A percentile compares a stretch with the other conserved stretches of the same genome.
Evolutionary conservation across 1,140 invertebrate genomes (phyloP).

Genomic region (Stegodyphus dumicola): DNA sequence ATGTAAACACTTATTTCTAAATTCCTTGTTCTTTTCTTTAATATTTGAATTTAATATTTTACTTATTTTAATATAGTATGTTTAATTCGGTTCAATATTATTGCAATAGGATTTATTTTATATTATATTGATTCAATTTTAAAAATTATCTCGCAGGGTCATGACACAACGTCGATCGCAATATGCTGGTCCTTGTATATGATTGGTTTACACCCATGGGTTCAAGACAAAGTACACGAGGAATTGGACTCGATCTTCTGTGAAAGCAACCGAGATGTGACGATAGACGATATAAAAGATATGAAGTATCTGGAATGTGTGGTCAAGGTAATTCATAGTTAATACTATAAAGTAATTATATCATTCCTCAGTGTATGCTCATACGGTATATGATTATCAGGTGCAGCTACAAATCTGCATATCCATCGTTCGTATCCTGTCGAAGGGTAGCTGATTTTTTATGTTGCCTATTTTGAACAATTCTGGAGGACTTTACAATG

Average conservation of each 20-base stretch:
- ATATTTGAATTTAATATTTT: not conserved
- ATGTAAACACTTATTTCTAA: too few species aligned
- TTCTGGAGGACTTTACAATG: too few species aligned
- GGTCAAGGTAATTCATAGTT: constrained; percentile 71
- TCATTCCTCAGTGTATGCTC: too few species aligned
- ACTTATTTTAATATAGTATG: not conserved
- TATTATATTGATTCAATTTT: not conserved
- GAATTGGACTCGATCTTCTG: constrained; percentile 84
- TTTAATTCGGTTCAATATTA: not conserved
- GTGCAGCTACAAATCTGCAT: too few species aligned
- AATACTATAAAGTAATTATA: too few species aligned
- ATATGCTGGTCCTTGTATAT: constrained; percentile 76
- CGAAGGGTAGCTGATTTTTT: too few species aligned
- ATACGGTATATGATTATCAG: too few species aligned
- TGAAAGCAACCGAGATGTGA: constrained; percentile 69
- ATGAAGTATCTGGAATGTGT: constrained; percentile 79
- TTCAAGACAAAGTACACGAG: constrained; percentile 81
- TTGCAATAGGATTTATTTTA: not conserved
- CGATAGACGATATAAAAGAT: constrained; percentile 74
- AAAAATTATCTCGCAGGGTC: constrained; percentile 64
- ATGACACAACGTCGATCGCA: constrained; percentile 72
- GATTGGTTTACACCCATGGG: constrained; percentile 79
- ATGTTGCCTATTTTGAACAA: too few species aligned
- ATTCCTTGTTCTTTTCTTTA: too few species aligned
- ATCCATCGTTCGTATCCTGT: too few species aligned